Conservation (phyloP, 2,888 invertebrate genomes). For the Cybosia mesomella region DNA sequence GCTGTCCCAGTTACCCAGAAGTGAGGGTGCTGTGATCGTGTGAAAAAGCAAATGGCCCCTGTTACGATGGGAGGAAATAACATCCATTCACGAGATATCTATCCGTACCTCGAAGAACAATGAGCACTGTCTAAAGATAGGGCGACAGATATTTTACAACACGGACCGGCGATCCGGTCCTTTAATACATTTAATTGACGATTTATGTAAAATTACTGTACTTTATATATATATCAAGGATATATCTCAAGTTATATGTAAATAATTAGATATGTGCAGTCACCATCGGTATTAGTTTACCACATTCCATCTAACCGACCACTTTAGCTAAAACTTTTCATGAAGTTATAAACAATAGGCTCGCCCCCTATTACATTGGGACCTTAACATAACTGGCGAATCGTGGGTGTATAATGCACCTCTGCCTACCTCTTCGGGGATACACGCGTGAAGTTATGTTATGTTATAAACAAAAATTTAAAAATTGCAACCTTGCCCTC, state of each 20-base stretch:
- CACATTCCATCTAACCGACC: too few species aligned
- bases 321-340: too few species aligned
- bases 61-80: conserved; percentile 58
- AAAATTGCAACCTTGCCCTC: too few species aligned
- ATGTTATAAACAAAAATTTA: too few species aligned
- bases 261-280: not conserved
- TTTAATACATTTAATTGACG: conserved; percentile 16
- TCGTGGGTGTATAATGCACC: too few species aligned
- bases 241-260: not conserved
- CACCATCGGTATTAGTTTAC: too few species aligned
- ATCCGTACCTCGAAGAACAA: conserved; percentile 56
- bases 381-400: too few species aligned
- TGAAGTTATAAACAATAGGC: too few species aligned
- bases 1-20: conserved; percentile 59
- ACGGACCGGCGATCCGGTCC: conserved; percentile 24
- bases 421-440: too few species aligned
- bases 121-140: conserved; percentile 51
- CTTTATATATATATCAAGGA: not conserved
- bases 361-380: too few species aligned
- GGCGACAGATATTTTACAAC: conserved; percentile 40
- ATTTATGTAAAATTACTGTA: not conserved
- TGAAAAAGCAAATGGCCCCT: conserved; percentile 58
- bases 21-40: conserved; percentile 52
- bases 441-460: too few species aligned
- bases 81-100: conserved; percentile 60